Conservation (phyloP, 2,113 vertebrate genomes). For the Hylia prasina region DNA sequence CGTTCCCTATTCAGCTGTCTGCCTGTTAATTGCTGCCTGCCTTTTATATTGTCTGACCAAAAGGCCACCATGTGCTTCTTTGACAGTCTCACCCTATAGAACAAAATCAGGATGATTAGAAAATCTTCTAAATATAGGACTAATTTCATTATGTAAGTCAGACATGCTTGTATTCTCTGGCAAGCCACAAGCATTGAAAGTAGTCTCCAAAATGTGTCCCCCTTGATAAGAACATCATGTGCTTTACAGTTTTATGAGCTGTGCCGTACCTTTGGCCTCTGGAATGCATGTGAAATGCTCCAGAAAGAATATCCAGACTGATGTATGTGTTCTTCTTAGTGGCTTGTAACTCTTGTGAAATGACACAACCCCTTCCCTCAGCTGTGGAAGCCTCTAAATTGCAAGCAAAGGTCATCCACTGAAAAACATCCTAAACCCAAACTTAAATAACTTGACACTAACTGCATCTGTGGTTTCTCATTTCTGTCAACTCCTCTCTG, state of each 20-base stretch:
- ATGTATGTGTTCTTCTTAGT: conserved; percentile 19
- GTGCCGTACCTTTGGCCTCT: conserved; percentile 8
- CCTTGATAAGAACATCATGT: conserved; percentile 6
- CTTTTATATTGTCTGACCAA: not conserved
- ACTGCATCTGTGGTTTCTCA: conserved; percentile 53
- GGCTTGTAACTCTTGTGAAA: conserved; percentile 44
- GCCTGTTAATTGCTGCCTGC: not conserved
- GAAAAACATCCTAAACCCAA: conserved; percentile 25
- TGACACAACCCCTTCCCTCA: not conserved
- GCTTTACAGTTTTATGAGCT: not conserved
- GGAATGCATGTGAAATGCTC: not conserved
- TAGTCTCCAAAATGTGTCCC: not conserved
- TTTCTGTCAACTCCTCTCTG: conserved; percentile 60
- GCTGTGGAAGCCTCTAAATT: conserved; percentile 46
- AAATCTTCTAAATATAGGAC: not conserved
- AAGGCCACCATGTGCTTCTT: not conserved
- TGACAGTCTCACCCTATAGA: not conserved
- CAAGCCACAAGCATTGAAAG: not conserved
- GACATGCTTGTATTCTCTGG: not conserved
- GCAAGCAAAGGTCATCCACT: conserved; percentile 46
- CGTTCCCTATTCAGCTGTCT: not conserved
- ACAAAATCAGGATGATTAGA: not conserved
- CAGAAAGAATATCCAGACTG: not conserved
- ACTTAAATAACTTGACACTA: conserved; percentile 63
- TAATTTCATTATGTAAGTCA: not conserved